Base-by-base conservation (phyloP, 1,140 invertebrate species). In the Hesperophylax magnus region DNA sequence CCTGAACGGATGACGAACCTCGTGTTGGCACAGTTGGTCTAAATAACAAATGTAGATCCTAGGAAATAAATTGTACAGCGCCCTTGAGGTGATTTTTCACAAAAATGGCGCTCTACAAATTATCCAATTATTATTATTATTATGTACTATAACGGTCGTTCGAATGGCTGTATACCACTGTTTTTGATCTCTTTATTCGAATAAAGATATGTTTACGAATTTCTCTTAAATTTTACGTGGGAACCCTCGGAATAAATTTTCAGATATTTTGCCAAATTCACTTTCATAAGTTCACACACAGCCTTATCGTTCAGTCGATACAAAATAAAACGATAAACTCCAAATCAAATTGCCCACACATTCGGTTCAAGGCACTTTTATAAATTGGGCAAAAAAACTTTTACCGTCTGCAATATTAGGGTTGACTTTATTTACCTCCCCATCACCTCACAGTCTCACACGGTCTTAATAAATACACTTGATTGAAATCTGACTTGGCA, bases 171-270 rank as follows among this genome's bases (percentile, higher is more conserved):
- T 22, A 53, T 18, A 71, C 18, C 18, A 39, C 53, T 71, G 67
- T 71, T 71, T 61, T 71, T 71, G 67, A 71, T 71, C 39, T 71
- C 39, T 71, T 31, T 27, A 67, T 67, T 31, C 63, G 31, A 31
- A 67, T 65, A 67, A 67, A 67, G 63, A 27, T 67, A 67, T 31
- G 31, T 47, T 47, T 67, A 15, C 63, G 24, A 27, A 1, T n/a
- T 31, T 67, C 27, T 15, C 27, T 27, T 65, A 65, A 65, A 20
- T 65, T 31, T 34, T 34, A 0, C 24, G 9, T 27, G 14, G 27
- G 31, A 67, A 31, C 17, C 27, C 63, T 31, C n/a, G 31, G 31
- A 67, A 22, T 0, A 27, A 22, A 67, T 34, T 67, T 67, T 67
- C 63, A 67, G 18, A 65, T 27, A 22, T 17, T 47, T 14, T 47